phyloP scores from a whole-genome alignment of 2,113 vertebrate genomes.

The Apistogramma diplotaenia region DNA sequence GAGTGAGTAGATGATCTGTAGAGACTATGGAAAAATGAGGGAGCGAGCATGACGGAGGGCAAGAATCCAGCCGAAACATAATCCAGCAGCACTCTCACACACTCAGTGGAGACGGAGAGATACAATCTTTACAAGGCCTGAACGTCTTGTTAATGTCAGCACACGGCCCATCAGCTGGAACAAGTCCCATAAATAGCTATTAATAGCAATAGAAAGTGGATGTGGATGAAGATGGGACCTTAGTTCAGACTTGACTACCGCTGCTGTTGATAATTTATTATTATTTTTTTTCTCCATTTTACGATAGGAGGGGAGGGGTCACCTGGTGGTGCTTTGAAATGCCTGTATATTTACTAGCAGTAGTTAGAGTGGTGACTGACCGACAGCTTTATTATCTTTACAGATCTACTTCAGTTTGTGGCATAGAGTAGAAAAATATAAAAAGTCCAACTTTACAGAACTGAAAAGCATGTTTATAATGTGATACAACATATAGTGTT shows the following conservation, averaged over 20 bases:
- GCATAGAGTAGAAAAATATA: neutral
- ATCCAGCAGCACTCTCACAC: conserved; percentile 60
- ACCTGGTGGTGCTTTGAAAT: conserved; percentile 29
- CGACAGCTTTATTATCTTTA: neutral
- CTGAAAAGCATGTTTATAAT: no score
- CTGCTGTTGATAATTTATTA: conserved; percentile 57
- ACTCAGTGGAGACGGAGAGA: conserved; percentile 54
- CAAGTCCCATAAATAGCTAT: conserved; percentile 62
- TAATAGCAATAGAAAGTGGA: conserved; percentile 64
- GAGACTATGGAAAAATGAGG: conserved; percentile 27
- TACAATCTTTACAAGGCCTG: conserved; percentile 69
- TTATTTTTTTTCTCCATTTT: conserved; percentile 25
- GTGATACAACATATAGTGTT: no score
- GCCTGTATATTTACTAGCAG: neutral
- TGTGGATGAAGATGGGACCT: conserved; percentile 33
- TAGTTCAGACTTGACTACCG: conserved; percentile 51
- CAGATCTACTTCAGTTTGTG: neutral
- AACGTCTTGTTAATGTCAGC: conserved; percentile 72
- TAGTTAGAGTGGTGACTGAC: conserved; percentile 24
- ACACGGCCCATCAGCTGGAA: conserved; percentile 63
- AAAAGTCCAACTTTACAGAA: no score
- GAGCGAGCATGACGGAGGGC: conserved; percentile 43
- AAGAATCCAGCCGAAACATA: conserved; percentile 68
- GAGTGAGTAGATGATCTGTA: conserved; percentile 55
- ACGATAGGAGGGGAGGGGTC: conserved; percentile 12